Evolutionary conservation across 2,113 vertebrate genomes (phyloP), one percentile per base, ranked within the genome.

Genomic region (Ahaetulla prasina): DNA sequence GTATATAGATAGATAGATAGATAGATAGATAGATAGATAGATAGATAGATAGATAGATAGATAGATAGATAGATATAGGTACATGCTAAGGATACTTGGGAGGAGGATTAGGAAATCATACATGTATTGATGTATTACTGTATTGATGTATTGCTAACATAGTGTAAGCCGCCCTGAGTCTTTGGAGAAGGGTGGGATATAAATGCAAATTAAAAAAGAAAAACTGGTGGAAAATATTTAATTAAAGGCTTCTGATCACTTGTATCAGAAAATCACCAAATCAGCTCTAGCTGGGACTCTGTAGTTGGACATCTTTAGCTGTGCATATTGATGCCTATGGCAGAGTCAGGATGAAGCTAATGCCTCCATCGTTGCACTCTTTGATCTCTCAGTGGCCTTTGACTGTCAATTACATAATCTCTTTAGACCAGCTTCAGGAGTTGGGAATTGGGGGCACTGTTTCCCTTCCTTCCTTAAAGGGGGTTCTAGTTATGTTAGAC

Each of bases 211-310:
- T n/a, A n/a, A n/a, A n/a, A n/a, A n/a, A n/a, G n/a, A n/a, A n/a
- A n/a, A n/a, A 88, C 57, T 93, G 87, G 90, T 43, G 74, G 20
- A 39, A 80, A 80, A 91, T 91, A 90, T 0, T 4, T 89, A 88
- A 94, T 89, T 84, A 85, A 60, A 92, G 89, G 90, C 87, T 0
- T 0, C 63, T 94, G 94, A 95, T 93, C 94, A 89, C 90, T 89
- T 95, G 30, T 91, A 93, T 3, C 95, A 92, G 87, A 93, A 53
- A 88, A 27, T 63, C 50, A 89, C 85, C 16, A 47, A 53, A 39
- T 23, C 84, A 52, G 35, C n/a, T 94, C 54, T 86, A 25, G 47
- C 30, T 27, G 25, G 25, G 12, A 49, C 25, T 85, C 22, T 39
- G 4, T 47, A 30, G 6, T 47, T 2, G 0, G 85, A 50, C 27